phyloP scores from a whole-genome alignment of 2,888 invertebrate genomes.

The Bursaphelenchus okinawaensis region DNA sequence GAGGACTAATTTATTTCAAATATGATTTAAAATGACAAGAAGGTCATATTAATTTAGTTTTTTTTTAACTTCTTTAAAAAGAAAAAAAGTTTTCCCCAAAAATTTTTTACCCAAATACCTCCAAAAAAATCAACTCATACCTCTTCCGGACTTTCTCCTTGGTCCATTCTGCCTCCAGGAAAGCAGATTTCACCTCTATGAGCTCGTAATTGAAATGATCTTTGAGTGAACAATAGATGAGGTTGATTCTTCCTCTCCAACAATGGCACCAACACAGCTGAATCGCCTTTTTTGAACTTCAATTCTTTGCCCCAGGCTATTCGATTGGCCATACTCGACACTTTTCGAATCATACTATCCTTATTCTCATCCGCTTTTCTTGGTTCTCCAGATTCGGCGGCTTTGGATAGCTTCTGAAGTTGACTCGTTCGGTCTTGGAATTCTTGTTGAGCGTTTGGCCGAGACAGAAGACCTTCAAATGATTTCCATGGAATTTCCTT shows the following conservation, averaged over 20 bases:
- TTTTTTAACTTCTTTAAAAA: too few species aligned
- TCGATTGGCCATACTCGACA: not conserved
- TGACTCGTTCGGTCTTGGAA: not conserved
- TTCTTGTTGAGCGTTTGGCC: not conserved
- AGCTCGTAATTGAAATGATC: constrained; percentile 38
- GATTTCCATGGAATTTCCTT: not conserved
- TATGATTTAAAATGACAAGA: too few species aligned
- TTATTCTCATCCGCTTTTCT: not conserved
- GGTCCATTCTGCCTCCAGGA: constrained; percentile 46
- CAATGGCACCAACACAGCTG: constrained; percentile 35
- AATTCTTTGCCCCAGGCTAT: not conserved
- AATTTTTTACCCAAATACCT: not conserved
- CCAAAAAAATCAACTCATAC: constrained; percentile 10
- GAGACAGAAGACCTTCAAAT: not conserved
- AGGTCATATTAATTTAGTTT: too few species aligned
- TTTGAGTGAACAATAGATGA: constrained; percentile 37
- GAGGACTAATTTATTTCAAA: too few species aligned
- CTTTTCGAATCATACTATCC: not conserved
- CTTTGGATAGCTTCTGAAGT: not conserved
- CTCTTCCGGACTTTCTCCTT: constrained; percentile 37
- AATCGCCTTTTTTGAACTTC: constrained; percentile 18
- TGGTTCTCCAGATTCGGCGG: constrained; percentile 2
- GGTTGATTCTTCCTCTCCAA: constrained; percentile 21
- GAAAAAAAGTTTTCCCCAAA: not conserved
- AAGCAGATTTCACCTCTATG: constrained; percentile 52